Conservation (phyloP, 1,140 invertebrate genomes). For the Ephestia elutella region DNA sequence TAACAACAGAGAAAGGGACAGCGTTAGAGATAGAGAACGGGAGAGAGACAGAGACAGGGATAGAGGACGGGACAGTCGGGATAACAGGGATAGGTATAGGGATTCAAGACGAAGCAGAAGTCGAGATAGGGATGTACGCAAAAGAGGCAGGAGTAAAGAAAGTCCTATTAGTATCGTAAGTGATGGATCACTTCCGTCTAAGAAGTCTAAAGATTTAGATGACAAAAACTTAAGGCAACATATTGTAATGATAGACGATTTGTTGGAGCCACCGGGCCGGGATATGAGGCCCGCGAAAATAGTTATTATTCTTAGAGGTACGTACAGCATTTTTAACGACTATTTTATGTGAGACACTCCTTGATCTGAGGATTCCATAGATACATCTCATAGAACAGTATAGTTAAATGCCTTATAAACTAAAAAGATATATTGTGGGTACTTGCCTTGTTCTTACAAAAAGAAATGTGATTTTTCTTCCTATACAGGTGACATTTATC, state of each 20-base stretch:
- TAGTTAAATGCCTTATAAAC: too few species aligned
- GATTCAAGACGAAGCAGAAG: constrained; percentile 17
- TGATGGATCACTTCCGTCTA: constrained; percentile 18
- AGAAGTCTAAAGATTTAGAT: constrained; percentile 31
- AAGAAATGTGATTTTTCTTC: too few species aligned
- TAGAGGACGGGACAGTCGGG: constrained; percentile 31
- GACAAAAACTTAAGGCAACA: constrained; percentile 38
- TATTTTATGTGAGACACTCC: neutral
- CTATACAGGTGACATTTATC: too few species aligned
- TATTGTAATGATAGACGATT: constrained; percentile 85
- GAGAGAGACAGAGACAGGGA: constrained; percentile 22
- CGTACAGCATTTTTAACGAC: neutral
- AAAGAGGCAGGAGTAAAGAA: constrained; percentile 48
- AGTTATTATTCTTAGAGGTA: constrained; percentile 91
- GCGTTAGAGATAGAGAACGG: constrained; percentile 34
- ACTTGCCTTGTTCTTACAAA: too few species aligned
- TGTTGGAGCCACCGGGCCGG: constrained; percentile 84
- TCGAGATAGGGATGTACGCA: constrained; percentile 39
- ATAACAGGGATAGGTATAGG: constrained; percentile 26
- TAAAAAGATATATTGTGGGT: too few species aligned
- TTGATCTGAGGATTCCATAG: too few species aligned
- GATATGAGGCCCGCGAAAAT: constrained; percentile 86
- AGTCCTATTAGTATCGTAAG: constrained; percentile 32
- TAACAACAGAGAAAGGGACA: constrained; percentile 36
- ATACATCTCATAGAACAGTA: too few species aligned